These are phyloP conservation scores for Platypus cylindrus DNA, from an alignment of 2,888 invertebrate species.

Conservation along the genomic window DNA sequence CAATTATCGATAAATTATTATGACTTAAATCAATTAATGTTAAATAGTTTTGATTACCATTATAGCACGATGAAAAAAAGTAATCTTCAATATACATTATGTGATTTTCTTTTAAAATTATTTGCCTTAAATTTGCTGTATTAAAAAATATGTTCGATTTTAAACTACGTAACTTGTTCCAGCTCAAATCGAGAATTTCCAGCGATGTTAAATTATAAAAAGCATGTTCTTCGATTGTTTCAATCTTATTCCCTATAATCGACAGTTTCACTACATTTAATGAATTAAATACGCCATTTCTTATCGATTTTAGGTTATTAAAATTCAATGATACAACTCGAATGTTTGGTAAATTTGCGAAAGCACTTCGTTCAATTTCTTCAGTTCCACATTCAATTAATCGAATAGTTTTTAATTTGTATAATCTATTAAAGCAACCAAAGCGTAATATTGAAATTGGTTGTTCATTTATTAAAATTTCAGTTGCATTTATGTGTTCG, in stretches of 20 bases:
- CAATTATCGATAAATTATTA: constrained; percentile 18
- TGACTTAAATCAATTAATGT: constrained; percentile 18
- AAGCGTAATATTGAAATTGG: constrained; percentile 15
- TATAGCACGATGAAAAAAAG: constrained; percentile 18
- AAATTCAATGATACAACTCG: constrained; percentile 16
- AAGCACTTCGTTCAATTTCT: constrained; percentile 15
- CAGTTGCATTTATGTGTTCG: constrained; percentile 13
- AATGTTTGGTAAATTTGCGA: constrained; percentile 15
- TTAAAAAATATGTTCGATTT: constrained; percentile 16
- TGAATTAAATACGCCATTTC: constrained; percentile 16
- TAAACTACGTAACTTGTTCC: constrained; percentile 17
- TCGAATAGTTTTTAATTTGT: constrained; percentile 15
- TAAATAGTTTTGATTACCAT: constrained; percentile 5
- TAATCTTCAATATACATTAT: constrained; percentile 13
- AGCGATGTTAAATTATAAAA: constrained; percentile 19
- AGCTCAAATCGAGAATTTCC: constrained; percentile 19
- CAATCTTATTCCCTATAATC: constrained; percentile 18
- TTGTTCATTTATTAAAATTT: constrained; percentile 19
- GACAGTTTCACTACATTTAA: constrained; percentile 14
- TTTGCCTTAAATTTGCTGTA: constrained; percentile 16
- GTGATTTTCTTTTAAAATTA: constrained; percentile 19
- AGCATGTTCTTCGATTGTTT: constrained; percentile 13
- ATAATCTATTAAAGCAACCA: constrained; percentile 16
- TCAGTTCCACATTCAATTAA: constrained; percentile 12
- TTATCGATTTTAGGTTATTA: constrained; percentile 16